Evolutionary conservation across 2,113 vertebrate species (phyloP).

Genomic region (Panthera tigris): DNA sequence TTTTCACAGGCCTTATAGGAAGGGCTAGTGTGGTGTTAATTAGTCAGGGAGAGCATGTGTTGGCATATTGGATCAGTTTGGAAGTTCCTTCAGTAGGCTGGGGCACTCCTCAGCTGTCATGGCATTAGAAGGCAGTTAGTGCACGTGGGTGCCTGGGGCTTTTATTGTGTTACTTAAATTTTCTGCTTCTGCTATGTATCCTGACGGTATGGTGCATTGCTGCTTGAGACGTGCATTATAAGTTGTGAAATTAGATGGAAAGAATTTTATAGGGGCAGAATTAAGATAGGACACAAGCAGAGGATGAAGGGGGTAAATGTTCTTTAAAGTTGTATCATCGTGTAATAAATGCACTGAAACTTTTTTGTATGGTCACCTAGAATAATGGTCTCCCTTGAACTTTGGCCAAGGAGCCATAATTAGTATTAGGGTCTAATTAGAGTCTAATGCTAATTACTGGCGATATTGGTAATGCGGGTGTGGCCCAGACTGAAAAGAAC

Average conservation of each 20-base stretch:
- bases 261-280: not conserved
- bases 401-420: not conserved
- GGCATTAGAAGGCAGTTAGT: not conserved
- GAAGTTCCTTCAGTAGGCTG: constrained; percentile 80
- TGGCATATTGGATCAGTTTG: constrained; percentile 85
- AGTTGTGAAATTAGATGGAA: not conserved
- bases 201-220: not conserved
- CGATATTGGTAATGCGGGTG: not conserved
- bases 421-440: not conserved
- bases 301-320: not conserved
- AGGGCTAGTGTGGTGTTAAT: constrained; percentile 89
- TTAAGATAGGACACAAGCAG: not conserved
- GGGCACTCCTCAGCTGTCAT: constrained; percentile 37
- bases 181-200: not conserved
- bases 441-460: not conserved
- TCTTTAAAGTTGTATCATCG: not conserved
- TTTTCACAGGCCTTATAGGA: constrained; percentile 84
- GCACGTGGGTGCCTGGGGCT: not conserved
- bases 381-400: not conserved
- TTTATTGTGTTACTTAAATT: constrained; percentile 10
- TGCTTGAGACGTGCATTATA: not conserved
- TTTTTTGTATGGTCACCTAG: not conserved
- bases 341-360: not conserved
- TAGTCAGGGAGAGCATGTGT: constrained; percentile 88
- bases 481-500: not conserved